Evolutionary conservation across 2,888 invertebrate genomes (phyloP).

Genomic region (Aphrophora alni): DNA sequence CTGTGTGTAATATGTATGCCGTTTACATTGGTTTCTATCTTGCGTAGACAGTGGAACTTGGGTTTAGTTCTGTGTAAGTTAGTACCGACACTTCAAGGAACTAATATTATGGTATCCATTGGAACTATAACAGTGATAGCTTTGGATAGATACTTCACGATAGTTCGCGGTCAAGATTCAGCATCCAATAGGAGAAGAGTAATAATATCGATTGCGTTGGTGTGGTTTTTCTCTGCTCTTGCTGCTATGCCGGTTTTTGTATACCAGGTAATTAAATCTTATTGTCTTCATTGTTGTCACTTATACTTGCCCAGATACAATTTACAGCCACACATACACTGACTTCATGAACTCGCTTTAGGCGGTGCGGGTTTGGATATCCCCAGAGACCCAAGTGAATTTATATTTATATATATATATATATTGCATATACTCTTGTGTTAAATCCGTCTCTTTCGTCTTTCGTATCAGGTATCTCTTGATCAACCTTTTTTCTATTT

Average conservation of each 20-base stretch:
- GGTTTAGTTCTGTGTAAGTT: conserved; percentile 64
- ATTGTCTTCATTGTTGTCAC: no score
- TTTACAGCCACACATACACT: no score
- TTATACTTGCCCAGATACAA: no score
- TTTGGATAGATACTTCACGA: conserved; percentile 57
- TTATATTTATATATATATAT: no score
- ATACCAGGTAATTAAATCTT: conserved; percentile 52
- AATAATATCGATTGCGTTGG: conserved; percentile 54
- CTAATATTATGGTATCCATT: conserved; percentile 66
- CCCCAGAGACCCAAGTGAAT: no score
- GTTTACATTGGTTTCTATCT: conserved; percentile 62
- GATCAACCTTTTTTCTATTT: no score
- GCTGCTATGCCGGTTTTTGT: conserved; percentile 59
- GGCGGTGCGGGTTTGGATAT: no score
- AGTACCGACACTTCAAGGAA: conserved; percentile 62
- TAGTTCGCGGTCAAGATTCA: conserved; percentile 55
- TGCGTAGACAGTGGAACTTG: conserved; percentile 61
- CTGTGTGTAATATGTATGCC: conserved; percentile 67
- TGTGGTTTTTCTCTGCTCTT: conserved; percentile 60
- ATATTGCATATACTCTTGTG: no score
- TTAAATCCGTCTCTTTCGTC: no score
- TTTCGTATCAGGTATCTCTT: no score
- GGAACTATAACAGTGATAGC: conserved; percentile 66
- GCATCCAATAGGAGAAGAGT: conserved; percentile 33
- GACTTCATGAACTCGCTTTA: no score